Evolutionary conservation across 1,140 invertebrate species (phyloP), one percentile per base, ranked within the genome.

Genomic region (Cydia amplana): DNA sequence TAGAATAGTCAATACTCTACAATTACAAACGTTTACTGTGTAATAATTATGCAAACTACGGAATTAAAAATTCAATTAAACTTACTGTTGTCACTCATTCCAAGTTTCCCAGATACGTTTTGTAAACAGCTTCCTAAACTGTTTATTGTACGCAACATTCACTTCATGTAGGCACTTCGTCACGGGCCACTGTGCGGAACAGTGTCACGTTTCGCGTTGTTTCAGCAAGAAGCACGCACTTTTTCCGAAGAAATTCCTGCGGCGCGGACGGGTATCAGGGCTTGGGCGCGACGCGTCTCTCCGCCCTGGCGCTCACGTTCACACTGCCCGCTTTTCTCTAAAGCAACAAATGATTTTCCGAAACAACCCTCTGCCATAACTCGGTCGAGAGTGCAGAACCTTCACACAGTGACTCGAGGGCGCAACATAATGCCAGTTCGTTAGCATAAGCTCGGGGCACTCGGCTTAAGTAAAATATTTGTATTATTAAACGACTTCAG

Each of bases 381-480:
- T 90, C 89, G 89, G 89, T 91, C 89, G 89, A 88, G 86, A 87
- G 89, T 87, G 87, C 85, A 83, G 87, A 91, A 91, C 91, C 91
- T 91, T 92, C 88, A 91, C 91, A 92, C 89, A 90, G 86, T 92
- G 89, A 92, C 88, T 90, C 88, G 83, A 82, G 85, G 84, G 83
- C 83, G 83, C 82, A 83, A 87, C 84, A 92, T 90, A 91, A 91
- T 90, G 84, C 83, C 83, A 83, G 86, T 91, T 91, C 90, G 88
- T 91, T 90, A 92, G 84, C 88, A 91, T 91, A 90, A 85, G 77
- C 75, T 75, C 77, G 51, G 74, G 79, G 81, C 77, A 78, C 76
- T 80, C 83, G 82, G 81, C 80, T 82, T 83, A 82, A 82, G 78
- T 85, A 83, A 88, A 89, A 86, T 87, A 87, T 89, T 87, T 87